Evolutionary conservation across 2,888 invertebrate genomes (phyloP).

Genomic region (Rhaphigaster nebulosa): DNA sequence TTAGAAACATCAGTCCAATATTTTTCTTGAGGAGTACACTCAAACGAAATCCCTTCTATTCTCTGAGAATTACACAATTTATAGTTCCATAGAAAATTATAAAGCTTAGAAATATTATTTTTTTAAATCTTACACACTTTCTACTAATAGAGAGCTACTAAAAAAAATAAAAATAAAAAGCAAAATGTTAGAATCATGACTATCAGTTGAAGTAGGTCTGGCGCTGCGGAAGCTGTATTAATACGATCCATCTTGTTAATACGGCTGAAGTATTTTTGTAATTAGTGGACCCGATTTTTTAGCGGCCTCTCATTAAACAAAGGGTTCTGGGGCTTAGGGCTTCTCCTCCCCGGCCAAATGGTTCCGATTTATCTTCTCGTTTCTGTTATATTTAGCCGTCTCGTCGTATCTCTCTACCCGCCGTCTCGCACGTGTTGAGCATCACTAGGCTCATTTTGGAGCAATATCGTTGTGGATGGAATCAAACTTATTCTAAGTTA

Average conservation of each 20-base stretch:
- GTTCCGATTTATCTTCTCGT: constrained; percentile 22
- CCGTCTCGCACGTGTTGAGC: background rate
- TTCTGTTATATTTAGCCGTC: background rate
- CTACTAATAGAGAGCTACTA: background rate
- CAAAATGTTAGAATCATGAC: background rate
- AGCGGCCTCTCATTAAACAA: constrained; percentile 56
- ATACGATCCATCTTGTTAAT: constrained; percentile 59
- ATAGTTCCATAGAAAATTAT: no score
- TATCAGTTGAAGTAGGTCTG: background rate
- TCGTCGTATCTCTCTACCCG: background rate
- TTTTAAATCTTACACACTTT: no score
- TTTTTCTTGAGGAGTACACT: no score
- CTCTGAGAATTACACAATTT: no score
- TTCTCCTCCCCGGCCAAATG: constrained; percentile 18
- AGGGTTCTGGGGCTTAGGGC: constrained; percentile 53
- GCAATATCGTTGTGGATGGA: background rate
- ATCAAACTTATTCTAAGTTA: background rate
- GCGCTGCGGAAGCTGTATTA: constrained; percentile 31
- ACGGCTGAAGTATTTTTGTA: constrained; percentile 57
- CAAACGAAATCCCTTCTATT: no score
- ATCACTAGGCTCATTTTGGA: background rate
- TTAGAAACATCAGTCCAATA: no score
- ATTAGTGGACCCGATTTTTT: constrained; percentile 57
- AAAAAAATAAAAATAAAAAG: background rate
- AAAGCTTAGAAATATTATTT: no score